Percentiles rank a stretch among this genome's conserved stretches.
These are phyloP conservation scores for Volucella zonaria DNA, from an alignment of 2,888 invertebrate genomes.

Conservation along the genomic window DNA sequence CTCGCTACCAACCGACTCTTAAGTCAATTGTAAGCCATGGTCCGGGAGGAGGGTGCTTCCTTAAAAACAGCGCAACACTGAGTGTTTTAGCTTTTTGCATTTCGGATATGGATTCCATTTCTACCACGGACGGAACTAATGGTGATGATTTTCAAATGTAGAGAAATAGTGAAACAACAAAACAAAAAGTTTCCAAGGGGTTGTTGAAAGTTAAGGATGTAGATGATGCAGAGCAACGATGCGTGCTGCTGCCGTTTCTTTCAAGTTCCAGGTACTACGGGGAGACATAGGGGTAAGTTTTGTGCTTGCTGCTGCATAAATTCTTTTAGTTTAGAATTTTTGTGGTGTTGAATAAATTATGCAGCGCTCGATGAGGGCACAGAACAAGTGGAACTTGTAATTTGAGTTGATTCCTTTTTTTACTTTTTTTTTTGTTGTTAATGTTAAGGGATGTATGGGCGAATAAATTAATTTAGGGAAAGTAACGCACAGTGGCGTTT, in stretches of 20 bases:
- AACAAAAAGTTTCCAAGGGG: neutral
- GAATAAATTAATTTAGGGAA: constrained; percentile 14
- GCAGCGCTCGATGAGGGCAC: constrained; percentile 2
- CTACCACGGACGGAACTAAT: constrained; percentile 1
- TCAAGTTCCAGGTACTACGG: constrained; percentile 16
- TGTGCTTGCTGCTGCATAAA: constrained; percentile 42
- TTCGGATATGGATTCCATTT: constrained; percentile 8
- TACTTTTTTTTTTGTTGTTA: neutral
- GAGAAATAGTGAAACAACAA: neutral
- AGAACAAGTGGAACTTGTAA: constrained; percentile 40
- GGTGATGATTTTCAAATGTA: constrained; percentile 16
- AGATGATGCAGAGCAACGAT: constrained; percentile 32
- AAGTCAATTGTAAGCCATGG: neutral
- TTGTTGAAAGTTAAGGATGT: neutral
- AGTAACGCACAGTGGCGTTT: constrained; percentile 13
- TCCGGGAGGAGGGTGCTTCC: constrained; percentile 3
- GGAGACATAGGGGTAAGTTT: constrained; percentile 32
- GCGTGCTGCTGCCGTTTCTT: constrained; percentile 43
- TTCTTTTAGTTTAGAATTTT: constrained; percentile 51
- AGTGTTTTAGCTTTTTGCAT: constrained; percentile 28
- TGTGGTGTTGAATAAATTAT: constrained; percentile 61
- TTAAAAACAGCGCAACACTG: neutral
- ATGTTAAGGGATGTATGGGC: neutral
- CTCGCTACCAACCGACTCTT: neutral
- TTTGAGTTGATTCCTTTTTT: neutral